Base-by-base conservation (phyloP, 2,888 invertebrate genomes). In the Lampropteryx suffumata region DNA sequence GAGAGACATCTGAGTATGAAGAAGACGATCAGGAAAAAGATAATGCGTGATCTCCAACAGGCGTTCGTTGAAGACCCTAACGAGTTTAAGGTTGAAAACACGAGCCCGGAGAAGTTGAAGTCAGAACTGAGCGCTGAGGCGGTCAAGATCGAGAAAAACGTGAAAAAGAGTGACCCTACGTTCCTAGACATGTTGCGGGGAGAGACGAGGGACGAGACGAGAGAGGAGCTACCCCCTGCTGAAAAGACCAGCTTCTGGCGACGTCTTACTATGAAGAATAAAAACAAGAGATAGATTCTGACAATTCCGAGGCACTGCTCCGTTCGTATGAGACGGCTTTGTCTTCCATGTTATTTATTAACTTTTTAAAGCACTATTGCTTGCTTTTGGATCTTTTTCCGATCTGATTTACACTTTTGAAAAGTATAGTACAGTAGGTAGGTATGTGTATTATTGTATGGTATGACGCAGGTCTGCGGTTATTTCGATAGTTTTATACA, bases 1-100 rank as follows among this genome's bases (percentile, higher is more conserved):
- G 96, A 96, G 73, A 89, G 95, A 64, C 95, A 96, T 79, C 91
- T 96, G 67, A 95, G 95, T 75, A 96, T 96, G 96, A 96, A 96
- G 89, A 96, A 96, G 77, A 96, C 95, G 11, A 95, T 96, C 63
- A 87, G 95, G 64, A 95, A 95, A 88, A 95, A 95, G 84, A 95
- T 96, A 73, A 96, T 95, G 95, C 91, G 96, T 26, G 95, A 95
- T 79, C 90, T 96, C 64, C 94, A 95, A 71, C 95, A 95, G 76
- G 93, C 93, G 33, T 93, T 94, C 77, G 93, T 94, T 65, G 94
- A 93, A 71, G 93, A 94, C 77, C 94, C 94, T 61, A 93, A 93
- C 79, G 94, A 94, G 84, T 94, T 94, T 80, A 92, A 92, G 72
- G 93, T 93, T 64, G 94, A 94, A 68, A 93, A 93, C 69, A 92